phyloP scores from a whole-genome alignment of 92 coral and sea anemone genomes.

The Isaurus tuberculatus region DNA sequence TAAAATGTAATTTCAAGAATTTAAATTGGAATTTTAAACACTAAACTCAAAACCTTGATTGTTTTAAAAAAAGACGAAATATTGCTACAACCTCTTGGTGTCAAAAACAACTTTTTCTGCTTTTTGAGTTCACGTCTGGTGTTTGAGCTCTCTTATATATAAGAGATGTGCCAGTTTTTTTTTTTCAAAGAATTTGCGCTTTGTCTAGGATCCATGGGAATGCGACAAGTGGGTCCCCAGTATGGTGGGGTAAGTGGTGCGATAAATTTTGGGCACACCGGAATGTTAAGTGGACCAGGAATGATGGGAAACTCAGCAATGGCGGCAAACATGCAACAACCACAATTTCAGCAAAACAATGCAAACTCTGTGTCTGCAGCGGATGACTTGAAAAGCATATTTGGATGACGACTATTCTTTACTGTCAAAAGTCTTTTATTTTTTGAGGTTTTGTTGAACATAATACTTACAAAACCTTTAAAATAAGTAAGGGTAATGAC shows the following conservation, averaged over 20 bases:
- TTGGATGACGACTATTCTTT: constrained; percentile 58
- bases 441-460: too few relatives aligned
- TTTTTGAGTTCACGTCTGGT: too few relatives aligned
- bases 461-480: too few relatives aligned
- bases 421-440: not conserved
- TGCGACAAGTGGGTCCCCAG: constrained; percentile 66
- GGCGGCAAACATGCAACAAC: constrained; percentile 3
- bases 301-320: constrained; percentile 10
- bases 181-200: not conserved
- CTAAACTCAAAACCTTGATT: too few relatives aligned
- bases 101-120: too few relatives aligned
- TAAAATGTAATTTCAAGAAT: too few relatives aligned
- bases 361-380: constrained; percentile 35
- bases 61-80: too few relatives aligned
- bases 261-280: constrained; percentile 65
- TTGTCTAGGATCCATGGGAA: constrained; percentile 67
- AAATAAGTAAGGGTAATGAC: too few relatives aligned
- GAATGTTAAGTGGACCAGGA: constrained; percentile 33
- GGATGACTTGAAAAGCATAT: constrained; percentile 77
- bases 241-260: constrained; percentile 61
- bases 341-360: constrained; percentile 26
- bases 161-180: not conserved
- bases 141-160: not conserved
- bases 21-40: too few relatives aligned
- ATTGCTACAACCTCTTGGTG: too few relatives aligned